Evolutionary conservation across 2,888 invertebrate genomes (phyloP).

Genomic region (Callinectes sapidus): DNA sequence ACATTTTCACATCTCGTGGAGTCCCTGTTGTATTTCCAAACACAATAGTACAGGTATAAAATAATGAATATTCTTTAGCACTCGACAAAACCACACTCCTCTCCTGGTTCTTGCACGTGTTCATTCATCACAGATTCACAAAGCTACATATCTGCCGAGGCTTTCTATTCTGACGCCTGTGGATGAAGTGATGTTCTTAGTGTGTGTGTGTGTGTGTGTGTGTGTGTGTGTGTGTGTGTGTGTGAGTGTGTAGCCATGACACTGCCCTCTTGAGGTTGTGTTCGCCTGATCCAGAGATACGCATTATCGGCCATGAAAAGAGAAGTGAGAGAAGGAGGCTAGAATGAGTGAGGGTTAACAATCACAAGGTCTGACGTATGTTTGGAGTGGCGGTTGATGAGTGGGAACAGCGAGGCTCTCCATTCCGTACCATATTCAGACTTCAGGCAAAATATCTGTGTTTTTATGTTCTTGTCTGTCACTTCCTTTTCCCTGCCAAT

Average conservation of each 20-base stretch:
- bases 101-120: too few relatives aligned
- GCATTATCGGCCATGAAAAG: neutral
- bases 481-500: neutral
- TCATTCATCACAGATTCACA: too few relatives aligned
- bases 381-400: neutral
- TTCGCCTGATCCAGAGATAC: too few relatives aligned
- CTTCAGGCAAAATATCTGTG: neutral
- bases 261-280: too few relatives aligned
- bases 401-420: neutral
- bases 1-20: too few relatives aligned
- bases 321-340: constrained; percentile 30
- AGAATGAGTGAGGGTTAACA: neutral
- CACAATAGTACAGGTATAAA: too few relatives aligned
- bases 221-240: constrained; percentile 50
- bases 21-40: too few relatives aligned
- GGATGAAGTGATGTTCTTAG: neutral
- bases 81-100: too few relatives aligned
- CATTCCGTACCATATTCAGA: neutral
- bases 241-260: neutral
- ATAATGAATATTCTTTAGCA: too few relatives aligned
- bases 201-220: constrained; percentile 37
- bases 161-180: too few relatives aligned
- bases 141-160: too few relatives aligned
- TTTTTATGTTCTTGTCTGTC: neutral
- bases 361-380: neutral